Base-by-base conservation (phyloP, 53 echinoderm and acorn worm species). In the Astropecten irregularis region DNA sequence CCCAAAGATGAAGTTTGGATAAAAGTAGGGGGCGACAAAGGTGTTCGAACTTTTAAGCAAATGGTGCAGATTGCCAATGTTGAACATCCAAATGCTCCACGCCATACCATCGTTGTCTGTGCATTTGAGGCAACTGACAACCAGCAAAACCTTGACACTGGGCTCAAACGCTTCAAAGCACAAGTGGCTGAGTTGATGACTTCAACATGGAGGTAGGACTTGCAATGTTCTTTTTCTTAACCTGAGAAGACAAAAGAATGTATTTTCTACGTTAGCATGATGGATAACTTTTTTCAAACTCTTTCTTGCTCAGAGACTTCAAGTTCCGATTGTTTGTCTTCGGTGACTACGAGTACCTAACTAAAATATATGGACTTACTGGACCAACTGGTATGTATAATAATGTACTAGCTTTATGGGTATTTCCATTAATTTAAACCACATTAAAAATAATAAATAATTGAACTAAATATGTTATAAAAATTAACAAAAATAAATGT, bases 271-370 rank as follows among this genome's bases (percentile, higher is more conserved):
- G 35, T 9, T n/a, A n/a, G n/a, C n/a, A n/a, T n/a, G n/a, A 54
- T n/a, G n/a, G n/a, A n/a, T n/a, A 23, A 65, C 3, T 10, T 21
- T 31, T 4, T 23, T 26, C 4, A 26, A 27, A 5, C 14, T 5
- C 11, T 65, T 4, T 65, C 18, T 65, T 26, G 8, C 14, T 10
- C 31, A 74, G 49, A 22, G 49, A 0, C 8, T 33, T 39, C 19
- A 49, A 23, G 8, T 10, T 74, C 56, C 31, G 33, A 15, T 7
- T 51, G n/a, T 82, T 82, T 37, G 54, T 68, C 53, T 82, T 82
- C 18, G 83, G 83, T 0, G 83, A 82, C 68, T 82, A 82, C 23
- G 83, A 82, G 68, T 82, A 82, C 52, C 67, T 82, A 18, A 33
- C 33, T 33, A 16, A 68, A 36, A 40, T 82, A 34, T 82, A 67